phyloP scores from a whole-genome alignment of 2,113 vertebrate genomes.

The cattle (Bos taurus) region DNA sequence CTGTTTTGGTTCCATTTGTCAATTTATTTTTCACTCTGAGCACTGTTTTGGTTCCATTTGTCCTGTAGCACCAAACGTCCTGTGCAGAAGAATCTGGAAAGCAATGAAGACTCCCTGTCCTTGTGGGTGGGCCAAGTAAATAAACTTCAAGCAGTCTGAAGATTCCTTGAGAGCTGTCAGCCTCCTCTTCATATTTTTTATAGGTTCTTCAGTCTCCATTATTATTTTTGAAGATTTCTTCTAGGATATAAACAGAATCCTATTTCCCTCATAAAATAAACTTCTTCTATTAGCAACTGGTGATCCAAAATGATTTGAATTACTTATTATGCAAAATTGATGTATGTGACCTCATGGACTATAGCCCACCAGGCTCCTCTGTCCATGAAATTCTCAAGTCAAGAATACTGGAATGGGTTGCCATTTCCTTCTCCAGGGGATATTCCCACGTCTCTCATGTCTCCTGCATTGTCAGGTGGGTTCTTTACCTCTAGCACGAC shows the following conservation, averaged over 20 bases:
- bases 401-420: not conserved
- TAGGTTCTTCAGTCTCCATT: not conserved
- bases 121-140: not conserved
- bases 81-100: not conserved
- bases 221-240: slow-evolving; percentile 20
- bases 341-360: not conserved
- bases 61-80: not conserved
- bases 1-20: not conserved
- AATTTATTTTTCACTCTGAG: not conserved
- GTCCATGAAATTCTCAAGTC: not conserved
- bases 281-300: not conserved
- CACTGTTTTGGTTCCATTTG: not conserved
- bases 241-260: not conserved
- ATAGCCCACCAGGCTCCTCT: not conserved
- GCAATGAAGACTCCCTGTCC: not conserved
- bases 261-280: not conserved
- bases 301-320: not conserved
- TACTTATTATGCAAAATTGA: not conserved
- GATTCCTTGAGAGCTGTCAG: not conserved
- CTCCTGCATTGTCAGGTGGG: not conserved
- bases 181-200: not conserved
- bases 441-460: not conserved
- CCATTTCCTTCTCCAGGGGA: not conserved
- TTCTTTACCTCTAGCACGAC: not conserved
- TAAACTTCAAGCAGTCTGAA: not conserved